These are phyloP conservation scores for Drosophila melanogaster DNA, from an alignment of 1,140 invertebrate species.

Conservation along the genomic window DNA sequence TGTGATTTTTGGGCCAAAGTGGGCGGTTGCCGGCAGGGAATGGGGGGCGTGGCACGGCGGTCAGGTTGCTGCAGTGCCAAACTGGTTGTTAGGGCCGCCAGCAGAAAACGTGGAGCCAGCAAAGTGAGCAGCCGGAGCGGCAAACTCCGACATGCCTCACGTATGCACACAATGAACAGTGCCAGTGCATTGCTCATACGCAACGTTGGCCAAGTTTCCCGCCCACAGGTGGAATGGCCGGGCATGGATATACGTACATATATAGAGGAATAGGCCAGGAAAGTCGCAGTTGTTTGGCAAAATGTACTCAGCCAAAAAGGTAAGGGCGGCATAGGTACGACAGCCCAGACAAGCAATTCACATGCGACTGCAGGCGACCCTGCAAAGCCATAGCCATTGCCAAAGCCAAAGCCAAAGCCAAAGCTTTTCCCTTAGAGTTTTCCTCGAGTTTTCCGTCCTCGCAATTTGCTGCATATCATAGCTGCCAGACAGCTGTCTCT, in stretches of 20 bases:
- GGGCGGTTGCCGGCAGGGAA: constrained; percentile 9
- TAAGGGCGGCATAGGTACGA: constrained; percentile 28
- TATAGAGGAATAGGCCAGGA: constrained; percentile 21
- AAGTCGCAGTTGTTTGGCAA: constrained; percentile 35
- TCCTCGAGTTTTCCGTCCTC: constrained; percentile 22
- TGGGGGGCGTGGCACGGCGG: constrained; percentile 33
- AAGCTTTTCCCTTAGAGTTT: constrained; percentile 10
- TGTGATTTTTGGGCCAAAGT: constrained; percentile 70
- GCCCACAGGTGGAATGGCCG: constrained; percentile 41
- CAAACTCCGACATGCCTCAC: constrained; percentile 43
- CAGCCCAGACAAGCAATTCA: constrained; percentile 76
- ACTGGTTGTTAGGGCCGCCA: constrained; percentile 60
- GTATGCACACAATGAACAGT: constrained; percentile 53
- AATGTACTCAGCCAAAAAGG: constrained; percentile 49
- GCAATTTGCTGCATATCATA: constrained; percentile 76
- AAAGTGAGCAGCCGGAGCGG: constrained; percentile 61
- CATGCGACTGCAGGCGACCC: constrained; percentile 59
- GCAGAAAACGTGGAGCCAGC: constrained; percentile 51
- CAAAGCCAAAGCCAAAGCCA: constrained; percentile 10
- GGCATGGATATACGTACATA: background rate
- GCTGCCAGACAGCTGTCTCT: constrained; percentile 29
- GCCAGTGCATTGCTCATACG: constrained; percentile 72
- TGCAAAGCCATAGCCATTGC: constrained; percentile 6
- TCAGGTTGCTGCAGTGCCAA: constrained; percentile 60
- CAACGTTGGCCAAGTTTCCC: constrained; percentile 66